Evolutionary conservation across 2,888 invertebrate species (phyloP), one percentile per base, ranked within the genome.

Genomic region (Agonum fuliginosum): DNA sequence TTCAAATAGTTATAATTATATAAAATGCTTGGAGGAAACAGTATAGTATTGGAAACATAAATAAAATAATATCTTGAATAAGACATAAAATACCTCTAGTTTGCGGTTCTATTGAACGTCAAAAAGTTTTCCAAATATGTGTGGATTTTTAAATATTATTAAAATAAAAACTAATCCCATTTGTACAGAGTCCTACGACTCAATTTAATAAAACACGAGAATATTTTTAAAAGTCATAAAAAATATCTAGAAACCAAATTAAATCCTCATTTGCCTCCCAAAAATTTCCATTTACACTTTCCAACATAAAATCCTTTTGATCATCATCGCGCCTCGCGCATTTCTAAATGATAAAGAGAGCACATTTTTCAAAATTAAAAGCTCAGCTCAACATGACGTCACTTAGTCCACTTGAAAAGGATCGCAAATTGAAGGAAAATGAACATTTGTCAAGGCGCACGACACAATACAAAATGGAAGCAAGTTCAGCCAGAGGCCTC

Each of bases 371-470:
- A 62, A 62, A 62, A 62, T 62, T 62, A 62, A 62, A 62, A 62
- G 34, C 62, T 62, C 30, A 30, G 34, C 8, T 14, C 34, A 17
- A 30, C 37, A 62, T 30, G 62, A 30, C 62, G 62, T 62, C 62
- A 62, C 62, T 62, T 62, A 62, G 62, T 34, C 62, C 62, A 62
- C 62, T 62, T 62, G 62, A 62, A 62, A 62, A 62, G 62, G 62
- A 30, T 37, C 17, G 37, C 62, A 62, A 62, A 62, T 62, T 62
- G 62, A 62, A 62, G 62, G 17, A 62, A 62, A 62, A 62, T 62
- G 62, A 62, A 62, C 62, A 62, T 62, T 58, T 62, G 62, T 62
- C 62, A 62, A 27, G 30, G 19, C 37, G 30, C 62, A 62, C 27
- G 30, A 10, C 37, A 62, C 62, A 62, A 62, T 62, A 34, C 34